Percentiles rank a stretch among this genome's conserved stretches.
These are phyloP conservation scores for Drosophila navojoa DNA, from an alignment of 1,140 invertebrate genomes.

Conservation along the genomic window DNA sequence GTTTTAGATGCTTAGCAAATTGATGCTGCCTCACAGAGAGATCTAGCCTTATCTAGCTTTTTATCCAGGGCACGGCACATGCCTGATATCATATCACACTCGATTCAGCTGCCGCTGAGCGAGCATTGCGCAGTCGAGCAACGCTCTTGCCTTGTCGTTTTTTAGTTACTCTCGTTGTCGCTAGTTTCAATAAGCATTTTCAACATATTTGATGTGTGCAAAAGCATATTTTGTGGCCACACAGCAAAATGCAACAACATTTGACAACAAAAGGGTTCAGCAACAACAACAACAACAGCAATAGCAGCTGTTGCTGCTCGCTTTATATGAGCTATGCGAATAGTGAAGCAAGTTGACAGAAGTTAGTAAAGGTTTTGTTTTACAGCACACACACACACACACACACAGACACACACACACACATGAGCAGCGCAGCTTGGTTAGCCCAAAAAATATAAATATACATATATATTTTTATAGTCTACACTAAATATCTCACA, in stretches of 20 bases:
- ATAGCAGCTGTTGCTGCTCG: background rate
- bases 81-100: no score
- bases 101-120: no score
- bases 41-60: no score
- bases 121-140: conserved; percentile 18
- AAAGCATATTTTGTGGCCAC: conserved; percentile 35
- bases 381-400: background rate
- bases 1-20: no score
- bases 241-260: conserved; percentile 10
- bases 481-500: background rate
- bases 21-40: no score
- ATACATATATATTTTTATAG: background rate
- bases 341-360: background rate
- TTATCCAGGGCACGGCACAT: no score
- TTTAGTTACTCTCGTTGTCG: conserved; percentile 3
- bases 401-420: background rate
- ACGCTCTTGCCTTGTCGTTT: no score
- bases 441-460: background rate
- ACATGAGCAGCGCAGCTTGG: no score
- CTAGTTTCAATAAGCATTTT: conserved; percentile 43
- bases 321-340: background rate
- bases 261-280: background rate
- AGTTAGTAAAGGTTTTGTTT: background rate
- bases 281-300: background rate
- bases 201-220: conserved; percentile 43